Evolutionary conservation across 2,113 vertebrate genomes (phyloP).

Genomic region (Tenrec ecaudatus): DNA sequence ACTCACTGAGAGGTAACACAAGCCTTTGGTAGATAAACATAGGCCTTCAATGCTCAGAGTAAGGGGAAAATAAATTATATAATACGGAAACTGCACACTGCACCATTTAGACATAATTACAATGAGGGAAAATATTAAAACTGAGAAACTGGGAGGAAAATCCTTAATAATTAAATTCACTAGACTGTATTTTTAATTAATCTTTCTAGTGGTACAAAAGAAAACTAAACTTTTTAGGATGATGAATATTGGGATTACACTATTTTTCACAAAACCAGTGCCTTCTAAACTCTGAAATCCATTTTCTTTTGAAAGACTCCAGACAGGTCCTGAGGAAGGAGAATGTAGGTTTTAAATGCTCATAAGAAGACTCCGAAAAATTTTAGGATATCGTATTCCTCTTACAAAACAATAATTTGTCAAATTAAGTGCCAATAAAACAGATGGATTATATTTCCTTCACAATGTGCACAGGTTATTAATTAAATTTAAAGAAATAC

Average conservation of each 20-base stretch:
- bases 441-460: slow-evolving; percentile 79
- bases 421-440: slow-evolving; percentile 68
- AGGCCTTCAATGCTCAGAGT: slow-evolving; percentile 19
- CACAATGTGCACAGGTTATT: slow-evolving; percentile 77
- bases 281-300: neutral
- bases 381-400: slow-evolving; percentile 68
- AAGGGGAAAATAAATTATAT: slow-evolving; percentile 40
- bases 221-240: slow-evolving; percentile 24
- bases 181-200: slow-evolving; percentile 48
- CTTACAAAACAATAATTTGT: slow-evolving; percentile 74
- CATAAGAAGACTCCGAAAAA: slow-evolving; percentile 35
- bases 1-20: slow-evolving; percentile 49
- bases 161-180: slow-evolving; percentile 51
- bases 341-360: slow-evolving; percentile 22
- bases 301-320: slow-evolving; percentile 53
- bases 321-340: neutral
- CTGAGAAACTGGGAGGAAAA: slow-evolving; percentile 42
- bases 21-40: slow-evolving; percentile 51
- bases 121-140: slow-evolving; percentile 52
- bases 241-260: slow-evolving; percentile 11
- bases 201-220: slow-evolving; percentile 19
- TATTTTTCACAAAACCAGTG: neutral
- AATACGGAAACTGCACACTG: neutral
- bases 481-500: slow-evolving; percentile 72
- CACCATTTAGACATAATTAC: neutral